A percentile compares a stretch with the other conserved stretches of the same genome.
Evolutionary conservation across 1,140 invertebrate genomes (phyloP).

Genomic region (Zaprionus capensis): DNA sequence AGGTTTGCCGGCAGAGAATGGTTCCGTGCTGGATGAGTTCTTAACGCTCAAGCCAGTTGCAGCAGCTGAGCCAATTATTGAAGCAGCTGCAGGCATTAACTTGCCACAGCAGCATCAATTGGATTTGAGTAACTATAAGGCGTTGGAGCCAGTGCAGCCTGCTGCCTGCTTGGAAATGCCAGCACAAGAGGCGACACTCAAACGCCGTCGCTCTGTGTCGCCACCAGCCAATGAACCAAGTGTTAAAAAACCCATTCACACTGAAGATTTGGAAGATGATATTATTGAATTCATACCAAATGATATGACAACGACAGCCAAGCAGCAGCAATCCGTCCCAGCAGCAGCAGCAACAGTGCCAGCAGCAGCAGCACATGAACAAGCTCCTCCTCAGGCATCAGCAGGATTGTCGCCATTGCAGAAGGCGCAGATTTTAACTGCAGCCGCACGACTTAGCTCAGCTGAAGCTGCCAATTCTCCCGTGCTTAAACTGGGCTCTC

Average conservation of each 20-base stretch:
- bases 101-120: conserved; percentile 21
- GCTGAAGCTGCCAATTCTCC: background rate
- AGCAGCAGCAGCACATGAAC: conserved; percentile 1
- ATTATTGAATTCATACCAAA: conserved; percentile 40
- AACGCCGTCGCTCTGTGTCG: conserved; percentile 57
- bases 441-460: conserved; percentile 10
- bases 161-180: background rate
- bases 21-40: conserved; percentile 58
- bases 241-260: background rate
- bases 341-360: background rate
- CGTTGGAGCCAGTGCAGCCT: background rate
- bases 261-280: conserved; percentile 44
- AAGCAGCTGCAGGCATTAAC: conserved; percentile 16
- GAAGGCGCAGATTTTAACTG: background rate
- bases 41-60: conserved; percentile 44
- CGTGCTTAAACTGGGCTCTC: conserved; percentile 49
- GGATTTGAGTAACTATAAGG: conserved; percentile 12
- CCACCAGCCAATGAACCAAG: conserved; percentile 36
- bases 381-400: background rate
- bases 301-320: conserved; percentile 5
- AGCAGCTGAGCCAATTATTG: conserved; percentile 19
- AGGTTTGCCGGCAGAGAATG: conserved; percentile 43
- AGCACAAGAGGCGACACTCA: conserved; percentile 25
- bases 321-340: background rate
- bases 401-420: background rate